Base-by-base conservation (phyloP, 1,140 invertebrate genomes). In the Anastatus disparis region DNA sequence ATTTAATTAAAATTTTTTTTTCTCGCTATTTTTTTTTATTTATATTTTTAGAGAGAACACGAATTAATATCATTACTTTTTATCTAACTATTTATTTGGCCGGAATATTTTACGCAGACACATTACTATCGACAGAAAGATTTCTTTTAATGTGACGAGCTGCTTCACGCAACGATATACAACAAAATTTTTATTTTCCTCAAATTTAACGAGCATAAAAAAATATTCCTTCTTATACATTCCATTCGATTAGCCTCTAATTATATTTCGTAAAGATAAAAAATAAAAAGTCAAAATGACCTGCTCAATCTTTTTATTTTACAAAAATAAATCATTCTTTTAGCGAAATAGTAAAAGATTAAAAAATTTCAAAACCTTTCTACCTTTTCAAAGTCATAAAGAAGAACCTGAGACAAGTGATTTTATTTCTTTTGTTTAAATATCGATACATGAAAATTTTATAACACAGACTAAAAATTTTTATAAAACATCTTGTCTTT, bases 401-500 rank as follows among this genome's bases (percentile, higher is more conserved):
- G 48, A 64, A 31, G 52, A 66, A 67, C 40, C 27, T 46, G 17
- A 58, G 50, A 55, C 27, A 58, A 31, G 27, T 58, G 13, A 67
- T 66, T 40, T 2, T 17, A n/a, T 24, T 52, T 26, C n/a, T 24
- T 48, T 22, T 27, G 20, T 48, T 46, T 35, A 27, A 58, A 24
- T 12, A 53, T 58, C 24, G 31, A 20, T 66, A 55, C 42, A 58
- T 68, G n/a, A 59, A 44, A 68, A 38, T 58, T 68, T n/a, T n/a
- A n/a, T 15, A 59, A 68, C 20, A 10, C 42, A 58, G 42, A 22
- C 22, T 58, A n/a, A 56, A 55, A 56, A 15, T 31, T 12, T 31
- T 61, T 69, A 61, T 20, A 61, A 69, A 69, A 69, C 46, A 69
- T 50, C 48, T 58, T 53, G 29, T 69, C 56, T 63, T 70, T 63